A percentile compares a stretch with the other conserved stretches of the same genome.
Evolutionary conservation across 1,140 invertebrate genomes (phyloP).

Genomic region (Pseudoatta argentina): DNA sequence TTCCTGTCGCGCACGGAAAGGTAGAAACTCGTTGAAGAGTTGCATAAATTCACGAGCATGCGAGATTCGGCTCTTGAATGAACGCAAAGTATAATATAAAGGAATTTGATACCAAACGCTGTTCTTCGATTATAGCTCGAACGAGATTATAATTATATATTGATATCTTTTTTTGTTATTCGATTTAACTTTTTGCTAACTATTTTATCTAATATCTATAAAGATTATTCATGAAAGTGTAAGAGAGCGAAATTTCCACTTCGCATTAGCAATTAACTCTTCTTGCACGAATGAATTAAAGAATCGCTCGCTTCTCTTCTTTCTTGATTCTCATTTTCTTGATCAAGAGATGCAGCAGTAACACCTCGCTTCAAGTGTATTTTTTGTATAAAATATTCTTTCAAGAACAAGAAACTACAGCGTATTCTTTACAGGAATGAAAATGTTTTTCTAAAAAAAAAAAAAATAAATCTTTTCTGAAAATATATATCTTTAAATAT

Average conservation of each 20-base stretch:
- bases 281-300: conserved; percentile 1
- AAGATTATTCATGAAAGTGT: background rate
- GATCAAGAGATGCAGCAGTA: background rate
- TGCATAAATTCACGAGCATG: conserved; percentile 12
- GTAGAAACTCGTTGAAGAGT: conserved; percentile 30
- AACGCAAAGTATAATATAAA: background rate
- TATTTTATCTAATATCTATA: background rate
- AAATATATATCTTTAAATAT: background rate
- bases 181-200: background rate
- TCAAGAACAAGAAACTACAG: background rate
- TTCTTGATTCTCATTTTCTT: conserved; percentile 21
- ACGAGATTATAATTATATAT: background rate
- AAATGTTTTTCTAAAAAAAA: background rate
- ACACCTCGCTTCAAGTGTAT: background rate
- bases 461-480: too few species aligned
- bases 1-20: conserved; percentile 62
- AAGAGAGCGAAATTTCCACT: background rate
- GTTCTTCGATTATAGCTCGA: background rate
- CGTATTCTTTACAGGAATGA: background rate
- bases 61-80: conserved; percentile 15
- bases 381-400: conserved; percentile 1
- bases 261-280: background rate
- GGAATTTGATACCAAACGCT: background rate
- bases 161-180: background rate
- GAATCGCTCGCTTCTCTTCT: background rate